Base-by-base conservation (phyloP, 2,113 vertebrate species). In the Mohoua ochrocephala region DNA sequence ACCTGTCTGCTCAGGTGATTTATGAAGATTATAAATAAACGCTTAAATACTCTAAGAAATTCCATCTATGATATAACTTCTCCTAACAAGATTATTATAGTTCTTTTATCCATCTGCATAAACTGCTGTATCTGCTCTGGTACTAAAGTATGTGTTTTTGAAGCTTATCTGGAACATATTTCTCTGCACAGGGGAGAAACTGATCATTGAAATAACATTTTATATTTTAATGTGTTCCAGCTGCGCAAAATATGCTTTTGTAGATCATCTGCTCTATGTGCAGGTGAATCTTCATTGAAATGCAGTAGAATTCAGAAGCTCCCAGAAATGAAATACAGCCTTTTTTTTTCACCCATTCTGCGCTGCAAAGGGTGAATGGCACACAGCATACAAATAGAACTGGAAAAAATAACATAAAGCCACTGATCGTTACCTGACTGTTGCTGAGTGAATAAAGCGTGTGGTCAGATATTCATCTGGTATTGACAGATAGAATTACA, bases 1-100 rank as follows among this genome's bases (percentile, higher is more conserved):
- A n/a, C n/a, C 71, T 75, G 8, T 75, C 49, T 87, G 44, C 49
- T 75, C 22, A 57, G 49, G 61, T 95, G 56, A 91, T 82, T 64
- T 93, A 75, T 92, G 64, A 89, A 84, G 65, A 82, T 91, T 94
- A 87, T 68, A 85, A 91, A 93, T 84, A 67, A 74, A 78, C 22
- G 2, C 7, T 31, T 85, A 88, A 94, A 87, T 91, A 79, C 18
- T 42, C n/a, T 69, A 71, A 88, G 49, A 95, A 88, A 83, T 61
- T 56, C 61, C 10, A 57, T 73, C 53, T 93, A 21, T 73, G 64
- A 42, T 71, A 53, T 35, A 89, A 63, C 31, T 87, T 27, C 22
- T 87, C 14, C 15, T 81, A 91, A 92, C 45, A 92, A 92, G 87
- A 94, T 95, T 95, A 87, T 69, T 91, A 89, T 65, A 41, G 52